Conservation (phyloP, 1,140 invertebrate genomes). For the Amphibalanus amphitrite region DNA sequence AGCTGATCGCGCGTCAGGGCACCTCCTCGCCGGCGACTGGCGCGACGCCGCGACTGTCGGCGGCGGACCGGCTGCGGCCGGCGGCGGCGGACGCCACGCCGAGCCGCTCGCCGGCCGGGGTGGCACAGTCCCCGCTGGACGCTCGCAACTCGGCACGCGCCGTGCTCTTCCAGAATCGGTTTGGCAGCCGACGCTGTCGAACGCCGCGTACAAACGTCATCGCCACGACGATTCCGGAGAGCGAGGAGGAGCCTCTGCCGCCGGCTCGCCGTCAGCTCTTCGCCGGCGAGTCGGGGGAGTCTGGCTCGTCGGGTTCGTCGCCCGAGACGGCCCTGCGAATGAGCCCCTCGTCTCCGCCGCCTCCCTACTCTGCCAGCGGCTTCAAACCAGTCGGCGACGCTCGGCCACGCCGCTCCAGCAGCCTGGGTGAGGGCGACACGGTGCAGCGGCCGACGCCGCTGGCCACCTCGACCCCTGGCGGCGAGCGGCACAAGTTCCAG, state of each 20-base stretch:
- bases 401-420: not conserved
- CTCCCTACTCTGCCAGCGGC: not conserved
- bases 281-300: not conserved
- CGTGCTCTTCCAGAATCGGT: not conserved
- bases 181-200: not conserved
- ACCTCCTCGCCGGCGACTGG: not conserved
- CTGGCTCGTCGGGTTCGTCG: not conserved
- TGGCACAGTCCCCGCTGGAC: not conserved
- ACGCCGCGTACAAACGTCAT: conserved; percentile 2
- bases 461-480: not conserved
- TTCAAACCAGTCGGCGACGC: not conserved
- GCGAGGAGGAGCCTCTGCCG: conserved; percentile 2
- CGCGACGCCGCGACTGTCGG: not conserved
- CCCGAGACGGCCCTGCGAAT: not conserved
- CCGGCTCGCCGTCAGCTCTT: not conserved
- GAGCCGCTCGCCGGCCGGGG: not conserved
- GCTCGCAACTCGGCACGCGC: not conserved
- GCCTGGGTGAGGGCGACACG: not conserved
- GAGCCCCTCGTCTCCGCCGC: not conserved
- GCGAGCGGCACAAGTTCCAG: not conserved
- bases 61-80: not conserved
- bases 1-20: not conserved
- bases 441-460: not conserved
- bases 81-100: not conserved
- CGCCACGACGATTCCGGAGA: not conserved